Conservation (phyloP, 2,797 vertebrate species). For the Pelobates cultripes region DNA sequence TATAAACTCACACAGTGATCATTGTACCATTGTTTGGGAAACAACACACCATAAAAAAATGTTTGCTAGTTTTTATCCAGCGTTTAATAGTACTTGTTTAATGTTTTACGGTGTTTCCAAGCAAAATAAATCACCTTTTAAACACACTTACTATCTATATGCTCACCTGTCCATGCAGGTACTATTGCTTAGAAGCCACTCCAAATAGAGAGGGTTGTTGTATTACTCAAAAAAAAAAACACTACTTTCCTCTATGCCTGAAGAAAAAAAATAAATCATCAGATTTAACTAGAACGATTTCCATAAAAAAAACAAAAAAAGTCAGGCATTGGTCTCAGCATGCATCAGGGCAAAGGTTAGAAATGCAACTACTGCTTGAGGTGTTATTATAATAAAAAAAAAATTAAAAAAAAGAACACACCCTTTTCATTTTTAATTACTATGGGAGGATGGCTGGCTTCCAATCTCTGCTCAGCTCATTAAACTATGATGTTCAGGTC, state of each 20-base stretch:
- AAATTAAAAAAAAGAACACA: conserved; percentile 25
- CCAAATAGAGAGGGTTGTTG: no score
- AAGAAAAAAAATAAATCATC: neutral
- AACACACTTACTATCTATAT: no score
- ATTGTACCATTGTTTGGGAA: no score
- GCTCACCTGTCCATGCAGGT: no score
- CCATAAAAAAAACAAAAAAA: neutral
- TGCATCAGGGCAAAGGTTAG: conserved; percentile 41
- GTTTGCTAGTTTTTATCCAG: no score
- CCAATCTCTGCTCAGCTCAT: conserved; percentile 8
- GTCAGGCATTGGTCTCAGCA: conserved; percentile 12
- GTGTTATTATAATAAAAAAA: conserved; percentile 18
- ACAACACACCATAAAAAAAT: no score
- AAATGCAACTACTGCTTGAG: conserved; percentile 36
- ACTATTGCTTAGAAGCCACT: no score
- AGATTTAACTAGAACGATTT: neutral
- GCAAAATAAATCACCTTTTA: no score
- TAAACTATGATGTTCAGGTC: conserved; percentile 13
- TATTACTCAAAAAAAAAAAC: no score
- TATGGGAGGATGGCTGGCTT: neutral
- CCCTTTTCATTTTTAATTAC: conserved; percentile 49
- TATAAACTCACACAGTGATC: no score
- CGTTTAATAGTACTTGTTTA: no score
- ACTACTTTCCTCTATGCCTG: neutral
- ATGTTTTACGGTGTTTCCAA: no score